A percentile compares a stretch with the other conserved stretches of the same genome.
phyloP scores from a whole-genome alignment of 2,888 invertebrate genomes.

The Sesamia inferens region DNA sequence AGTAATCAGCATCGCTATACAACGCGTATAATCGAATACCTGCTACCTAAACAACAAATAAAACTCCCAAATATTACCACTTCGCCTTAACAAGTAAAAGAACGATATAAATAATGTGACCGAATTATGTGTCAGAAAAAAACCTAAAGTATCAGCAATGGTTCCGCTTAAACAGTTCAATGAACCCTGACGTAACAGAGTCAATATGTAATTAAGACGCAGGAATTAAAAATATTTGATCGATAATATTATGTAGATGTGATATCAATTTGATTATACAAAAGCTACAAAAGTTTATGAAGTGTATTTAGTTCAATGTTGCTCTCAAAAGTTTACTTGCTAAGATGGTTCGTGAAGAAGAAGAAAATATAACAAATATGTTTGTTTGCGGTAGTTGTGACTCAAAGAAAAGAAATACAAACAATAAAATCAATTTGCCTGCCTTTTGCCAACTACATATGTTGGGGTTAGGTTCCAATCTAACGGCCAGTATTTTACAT shows the following conservation, averaged over 20 bases:
- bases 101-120: conserved; percentile 59
- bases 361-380: not conserved
- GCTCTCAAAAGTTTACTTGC: not conserved
- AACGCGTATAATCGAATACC: too few species aligned
- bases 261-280: not conserved
- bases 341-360: not conserved
- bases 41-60: too few species aligned
- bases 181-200: conserved; percentile 45
- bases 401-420: not conserved
- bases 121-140: conserved; percentile 52
- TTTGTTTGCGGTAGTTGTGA: not conserved
- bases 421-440: not conserved
- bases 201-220: conserved; percentile 39
- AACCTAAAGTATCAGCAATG: conserved; percentile 6
- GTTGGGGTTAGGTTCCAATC: too few species aligned
- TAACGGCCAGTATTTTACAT: too few species aligned
- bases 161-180: conserved; percentile 50
- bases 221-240: conserved; percentile 16
- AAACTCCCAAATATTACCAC: conserved; percentile 1
- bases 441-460: too few species aligned
- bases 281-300: not conserved
- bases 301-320: not conserved
- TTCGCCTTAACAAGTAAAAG: conserved; percentile 64
- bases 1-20: too few species aligned
- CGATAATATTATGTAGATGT: conserved; percentile 13